Evolutionary conservation across 2,113 vertebrate genomes (phyloP).

Genomic region (Barnardius zonarius): DNA sequence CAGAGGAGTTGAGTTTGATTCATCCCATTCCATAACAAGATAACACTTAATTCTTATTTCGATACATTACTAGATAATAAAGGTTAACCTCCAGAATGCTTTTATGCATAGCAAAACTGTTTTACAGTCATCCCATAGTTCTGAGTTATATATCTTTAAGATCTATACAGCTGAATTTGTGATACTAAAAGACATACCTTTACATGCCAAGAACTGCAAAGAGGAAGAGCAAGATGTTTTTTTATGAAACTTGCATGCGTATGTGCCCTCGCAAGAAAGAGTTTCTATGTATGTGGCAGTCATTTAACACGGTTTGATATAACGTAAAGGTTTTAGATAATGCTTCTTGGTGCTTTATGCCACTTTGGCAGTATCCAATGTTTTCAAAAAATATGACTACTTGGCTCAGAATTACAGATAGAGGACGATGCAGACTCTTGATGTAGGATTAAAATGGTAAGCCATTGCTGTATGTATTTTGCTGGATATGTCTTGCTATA

Average conservation of each 20-base stretch:
- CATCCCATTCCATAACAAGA: conserved; percentile 28
- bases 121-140: not conserved
- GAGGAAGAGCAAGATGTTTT: not conserved
- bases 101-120: not conserved
- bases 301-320: not conserved
- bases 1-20: conserved; percentile 16
- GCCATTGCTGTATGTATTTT: not conserved
- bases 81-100: not conserved
- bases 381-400: not conserved
- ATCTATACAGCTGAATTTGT: not conserved
- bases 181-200: not conserved
- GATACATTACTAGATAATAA: conserved; percentile 14
- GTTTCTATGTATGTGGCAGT: not conserved
- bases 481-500: not conserved
- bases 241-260: not conserved
- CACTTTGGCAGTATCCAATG: not conserved
- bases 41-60: not conserved
- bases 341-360: not conserved
- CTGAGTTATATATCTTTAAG: not conserved
- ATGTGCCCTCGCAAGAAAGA: not conserved
- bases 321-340: not conserved
- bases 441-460: not conserved
- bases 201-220: not conserved
- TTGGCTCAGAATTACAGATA: conserved; percentile 15
- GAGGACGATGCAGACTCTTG: not conserved